Evolutionary conservation across 2,888 invertebrate species (phyloP).

Genomic region (Carterocephalus palaemon): DNA sequence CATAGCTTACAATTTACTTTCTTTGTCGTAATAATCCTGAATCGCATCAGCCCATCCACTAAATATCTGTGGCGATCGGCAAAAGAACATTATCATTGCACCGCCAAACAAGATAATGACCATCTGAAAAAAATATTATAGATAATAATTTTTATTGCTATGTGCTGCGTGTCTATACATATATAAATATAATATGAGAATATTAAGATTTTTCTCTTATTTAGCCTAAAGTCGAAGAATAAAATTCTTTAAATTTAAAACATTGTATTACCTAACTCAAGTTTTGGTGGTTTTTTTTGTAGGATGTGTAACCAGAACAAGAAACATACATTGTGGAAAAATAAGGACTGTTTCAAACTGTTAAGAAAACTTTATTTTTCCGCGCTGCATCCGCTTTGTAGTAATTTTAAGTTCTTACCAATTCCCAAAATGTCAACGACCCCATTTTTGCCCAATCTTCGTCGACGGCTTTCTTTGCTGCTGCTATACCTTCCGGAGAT

Average conservation of each 20-base stretch:
- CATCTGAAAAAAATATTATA: conserved; percentile 45
- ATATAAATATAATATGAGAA: no score
- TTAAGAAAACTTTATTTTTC: no score
- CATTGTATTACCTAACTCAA: no score
- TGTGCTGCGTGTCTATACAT: no score
- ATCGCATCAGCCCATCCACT: conserved; percentile 57
- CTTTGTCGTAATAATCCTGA: conserved; percentile 3
- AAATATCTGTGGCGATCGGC: conserved; percentile 64
- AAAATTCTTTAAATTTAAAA: no score
- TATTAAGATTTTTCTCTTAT: no score
- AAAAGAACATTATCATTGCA: conserved; percentile 58
- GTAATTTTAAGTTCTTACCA: conserved; percentile 35
- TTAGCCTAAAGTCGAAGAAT: no score
- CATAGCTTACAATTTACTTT: conserved; percentile 14
- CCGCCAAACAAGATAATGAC: conserved; percentile 52
- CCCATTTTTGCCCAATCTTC: conserved; percentile 44
- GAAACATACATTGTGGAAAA: no score
- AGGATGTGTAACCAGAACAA: no score
- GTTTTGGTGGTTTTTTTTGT: no score
- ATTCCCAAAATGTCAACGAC: conserved; percentile 50
- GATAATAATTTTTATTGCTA: neutral
- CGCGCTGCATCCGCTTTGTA: no score
- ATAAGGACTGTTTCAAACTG: no score
- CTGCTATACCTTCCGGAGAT: conserved; percentile 45
- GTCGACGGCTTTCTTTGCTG: conserved; percentile 44